phyloP scores from a whole-genome alignment of 2,888 invertebrate genomes.

The Macropis europaea region DNA sequence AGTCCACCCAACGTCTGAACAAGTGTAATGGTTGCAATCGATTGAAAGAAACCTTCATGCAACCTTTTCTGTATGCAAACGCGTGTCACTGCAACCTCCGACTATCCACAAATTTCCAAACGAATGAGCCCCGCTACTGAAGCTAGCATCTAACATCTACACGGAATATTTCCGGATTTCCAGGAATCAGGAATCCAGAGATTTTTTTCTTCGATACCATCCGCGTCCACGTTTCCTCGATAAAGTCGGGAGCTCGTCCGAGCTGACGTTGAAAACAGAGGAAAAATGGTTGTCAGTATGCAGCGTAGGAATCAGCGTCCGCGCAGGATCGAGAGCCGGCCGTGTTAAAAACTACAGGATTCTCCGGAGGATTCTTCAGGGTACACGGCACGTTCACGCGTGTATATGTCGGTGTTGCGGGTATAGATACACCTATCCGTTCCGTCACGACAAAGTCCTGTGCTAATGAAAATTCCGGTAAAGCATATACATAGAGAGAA shows the following conservation, averaged over 20 bases:
- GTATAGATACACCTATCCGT: slow-evolving; percentile 45
- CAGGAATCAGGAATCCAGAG: too few species aligned
- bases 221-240: slow-evolving; percentile 3
- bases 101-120: too few species aligned
- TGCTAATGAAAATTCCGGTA: slow-evolving; percentile 77
- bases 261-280: too few species aligned
- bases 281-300: not conserved
- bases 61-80: too few species aligned
- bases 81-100: too few species aligned
- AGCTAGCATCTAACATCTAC: not conserved
- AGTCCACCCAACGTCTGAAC: too few species aligned
- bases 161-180: not conserved
- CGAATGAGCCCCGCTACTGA: too few species aligned
- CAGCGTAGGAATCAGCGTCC: not conserved
- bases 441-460: slow-evolving; percentile 72
- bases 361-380: slow-evolving; percentile 40
- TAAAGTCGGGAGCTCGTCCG: too few species aligned
- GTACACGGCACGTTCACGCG: slow-evolving; percentile 35
- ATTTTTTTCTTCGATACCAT: too few species aligned
- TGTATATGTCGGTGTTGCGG: slow-evolving; percentile 41
- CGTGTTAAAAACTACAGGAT: slow-evolving; percentile 15
- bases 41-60: too few species aligned
- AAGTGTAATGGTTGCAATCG: too few species aligned
- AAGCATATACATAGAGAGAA: slow-evolving; percentile 59
- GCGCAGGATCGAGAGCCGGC: slow-evolving; percentile 26